Base-by-base conservation (phyloP, 2,888 invertebrate genomes). In the Dicranocentrus wangi region DNA sequence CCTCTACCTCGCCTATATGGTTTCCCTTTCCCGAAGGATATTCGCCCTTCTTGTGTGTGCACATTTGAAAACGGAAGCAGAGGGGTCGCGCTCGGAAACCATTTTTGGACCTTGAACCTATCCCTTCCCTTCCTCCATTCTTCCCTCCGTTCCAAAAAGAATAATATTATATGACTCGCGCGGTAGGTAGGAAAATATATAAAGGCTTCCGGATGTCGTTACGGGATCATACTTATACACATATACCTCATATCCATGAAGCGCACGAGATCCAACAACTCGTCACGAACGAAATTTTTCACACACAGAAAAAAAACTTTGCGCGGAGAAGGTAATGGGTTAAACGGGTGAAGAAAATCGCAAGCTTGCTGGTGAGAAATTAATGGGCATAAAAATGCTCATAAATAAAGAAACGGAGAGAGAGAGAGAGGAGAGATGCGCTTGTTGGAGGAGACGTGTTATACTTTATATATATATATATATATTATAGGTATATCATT, bases 321-420 rank as follows among this genome's bases (percentile, higher is more conserved):
- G n/a, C n/a, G n/a, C n/a, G n/a, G n/a, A n/a, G n/a, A n/a, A n/a
- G n/a, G n/a, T 58, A 58, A 58, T 58, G 25, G 58, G 19, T 51
- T 66, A 69, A 69, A 69, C 32, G 55, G 58, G 25, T 58, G 58
- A n/a, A n/a, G n/a, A 58, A 25, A 23, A 58, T 58, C 25, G 23
- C 13, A 27, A 58, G 15, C 15, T 13, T 25, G 73, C 65, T 60
- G 28, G 43, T 2, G 2, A 25, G n/a, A 73, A 73, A 65, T 53
- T 73, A 73, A 73, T 65, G 73, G 73, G 65, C 42, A 73, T 65
- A 65, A 73, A 73, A 65, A 39, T 39, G 65, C 25, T 73, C 73
- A 17, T 73, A 73, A 73, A 73, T 73, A 73, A 63, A 42, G 55
- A 55, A 65, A 7, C 23, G 25, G 2, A 25, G 58, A 7, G 19